Base-by-base conservation (phyloP, 2,113 vertebrate species). In the Oceanodroma tethys region DNA sequence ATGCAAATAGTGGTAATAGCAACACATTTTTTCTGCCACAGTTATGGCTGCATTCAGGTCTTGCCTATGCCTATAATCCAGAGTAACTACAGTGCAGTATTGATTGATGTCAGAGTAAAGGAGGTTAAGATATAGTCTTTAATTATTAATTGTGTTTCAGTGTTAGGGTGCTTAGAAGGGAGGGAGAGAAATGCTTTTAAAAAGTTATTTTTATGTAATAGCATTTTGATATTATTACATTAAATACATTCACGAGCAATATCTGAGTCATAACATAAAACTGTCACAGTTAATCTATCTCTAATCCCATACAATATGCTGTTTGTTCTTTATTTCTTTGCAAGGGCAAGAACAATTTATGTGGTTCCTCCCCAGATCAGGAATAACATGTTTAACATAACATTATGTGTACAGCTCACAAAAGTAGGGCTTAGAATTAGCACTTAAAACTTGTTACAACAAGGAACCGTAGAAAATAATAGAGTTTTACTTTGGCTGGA, bases 381-480 rank as follows among this genome's bases (percentile, higher is more conserved):
- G 91, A 97, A 90, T 95, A 94, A 96, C 94, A 74, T 74, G 78
- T 94, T 97, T 95, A 97, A 95, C 91, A 93, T 94, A 85, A 93
- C 95, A 70, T 95, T 95, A 74, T 93, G 88, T 94, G 76, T 94
- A 90, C 72, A 62, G 72, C 88, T 97, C 68, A 94, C 89, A 96
- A 94, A 86, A 96, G 78, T 11, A 62, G 72, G 76, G 91, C 84
- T 98, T 92, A 63, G 85, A 97, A 97, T 97, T 97, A 97, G 87
- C 90, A 70, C 96, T 97, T 85, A 90, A 83, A 97, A 93, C 94
- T 96, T 97, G 95, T 95, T 97, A 78, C 80, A 47, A 74, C 90
- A 89, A 96, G 97, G 95, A 97, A 95, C 71, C 32, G 1, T 71
- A 76, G 96, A 93, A 94, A 96, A 88, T 81, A 20, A 91, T 20